Conservation (phyloP, 2,888 invertebrate species). For the Hirtodrosophila histrioides region DNA sequence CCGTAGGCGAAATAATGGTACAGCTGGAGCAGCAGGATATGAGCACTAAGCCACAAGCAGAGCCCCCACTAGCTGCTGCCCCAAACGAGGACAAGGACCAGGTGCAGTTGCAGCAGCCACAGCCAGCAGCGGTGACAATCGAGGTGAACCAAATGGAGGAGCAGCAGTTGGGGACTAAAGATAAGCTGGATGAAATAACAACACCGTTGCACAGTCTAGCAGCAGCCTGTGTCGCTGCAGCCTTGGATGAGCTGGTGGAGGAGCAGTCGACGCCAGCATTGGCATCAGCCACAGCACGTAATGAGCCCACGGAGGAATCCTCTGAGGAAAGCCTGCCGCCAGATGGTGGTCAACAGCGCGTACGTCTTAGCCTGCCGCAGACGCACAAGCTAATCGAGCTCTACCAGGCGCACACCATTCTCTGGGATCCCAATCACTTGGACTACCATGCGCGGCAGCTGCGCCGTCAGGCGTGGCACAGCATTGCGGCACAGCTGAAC, state of each 20-base stretch:
- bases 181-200: slow-evolving; percentile 1
- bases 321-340: slow-evolving; percentile 13
- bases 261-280: neutral
- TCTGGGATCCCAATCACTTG: slow-evolving; percentile 79
- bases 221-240: slow-evolving; percentile 17
- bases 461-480: slow-evolving; percentile 73
- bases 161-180: neutral
- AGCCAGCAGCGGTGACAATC: neutral
- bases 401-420: slow-evolving; percentile 61
- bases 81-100: neutral
- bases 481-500: slow-evolving; percentile 63
- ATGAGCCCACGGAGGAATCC: neutral
- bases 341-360: slow-evolving; percentile 33
- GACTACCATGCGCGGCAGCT: slow-evolving; percentile 65
- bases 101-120: neutral
- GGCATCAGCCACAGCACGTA: neutral
- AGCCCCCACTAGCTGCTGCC: neutral
- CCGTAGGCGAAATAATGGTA: slow-evolving; percentile 31
- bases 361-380: slow-evolving; percentile 55
- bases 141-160: neutral
- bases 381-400: slow-evolving; percentile 67
- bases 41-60: neutral
- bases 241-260: neutral
- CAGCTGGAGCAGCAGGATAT: slow-evolving; percentile 26
- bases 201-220: slow-evolving; percentile 23